Conservation (phyloP, 2,888 invertebrate genomes). For the Buathra laborator region DNA sequence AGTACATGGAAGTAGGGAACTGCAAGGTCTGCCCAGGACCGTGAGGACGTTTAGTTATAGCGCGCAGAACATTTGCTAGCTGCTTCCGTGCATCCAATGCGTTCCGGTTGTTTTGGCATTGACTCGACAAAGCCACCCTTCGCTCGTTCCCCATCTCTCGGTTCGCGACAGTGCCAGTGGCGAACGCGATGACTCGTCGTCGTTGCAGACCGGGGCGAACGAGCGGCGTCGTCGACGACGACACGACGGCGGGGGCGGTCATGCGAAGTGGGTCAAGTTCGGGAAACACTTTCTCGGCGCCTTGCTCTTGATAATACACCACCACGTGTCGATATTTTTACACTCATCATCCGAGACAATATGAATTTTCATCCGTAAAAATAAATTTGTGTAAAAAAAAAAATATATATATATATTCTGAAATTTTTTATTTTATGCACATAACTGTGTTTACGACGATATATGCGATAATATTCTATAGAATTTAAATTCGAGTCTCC, state of each 20-base stretch:
- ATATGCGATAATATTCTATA: too few species aligned
- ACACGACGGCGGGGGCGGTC: conserved; percentile 46
- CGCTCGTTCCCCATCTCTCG: conserved; percentile 19
- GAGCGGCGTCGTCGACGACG: conserved; percentile 31
- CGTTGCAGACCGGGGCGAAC: conserved; percentile 21
- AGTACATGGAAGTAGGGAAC: background rate
- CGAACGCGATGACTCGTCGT: conserved; percentile 54
- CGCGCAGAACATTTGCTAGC: conserved; percentile 1
- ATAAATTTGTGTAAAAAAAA: background rate
- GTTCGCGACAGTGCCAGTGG: conserved; percentile 23
- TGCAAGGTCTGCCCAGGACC: background rate
- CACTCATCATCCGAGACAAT: conserved; percentile 2
- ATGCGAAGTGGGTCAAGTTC: conserved; percentile 68
- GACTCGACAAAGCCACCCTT: conserved; percentile 49
- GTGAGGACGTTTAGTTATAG: background rate
- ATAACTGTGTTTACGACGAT: too few species aligned
- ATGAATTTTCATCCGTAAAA: background rate
- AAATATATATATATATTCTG: too few species aligned
- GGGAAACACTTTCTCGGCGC: conserved; percentile 65
- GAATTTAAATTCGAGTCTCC: too few species aligned
- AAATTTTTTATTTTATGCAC: background rate
- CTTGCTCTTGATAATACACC: conserved; percentile 52
- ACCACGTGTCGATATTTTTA: conserved; percentile 42
- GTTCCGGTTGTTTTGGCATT: conserved; percentile 54
- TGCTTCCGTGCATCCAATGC: background rate